Percentiles rank a stretch among this genome's conserved stretches.
phyloP scores from a whole-genome alignment of 1,140 invertebrate genomes.

The Bradysia coprophila region DNA sequence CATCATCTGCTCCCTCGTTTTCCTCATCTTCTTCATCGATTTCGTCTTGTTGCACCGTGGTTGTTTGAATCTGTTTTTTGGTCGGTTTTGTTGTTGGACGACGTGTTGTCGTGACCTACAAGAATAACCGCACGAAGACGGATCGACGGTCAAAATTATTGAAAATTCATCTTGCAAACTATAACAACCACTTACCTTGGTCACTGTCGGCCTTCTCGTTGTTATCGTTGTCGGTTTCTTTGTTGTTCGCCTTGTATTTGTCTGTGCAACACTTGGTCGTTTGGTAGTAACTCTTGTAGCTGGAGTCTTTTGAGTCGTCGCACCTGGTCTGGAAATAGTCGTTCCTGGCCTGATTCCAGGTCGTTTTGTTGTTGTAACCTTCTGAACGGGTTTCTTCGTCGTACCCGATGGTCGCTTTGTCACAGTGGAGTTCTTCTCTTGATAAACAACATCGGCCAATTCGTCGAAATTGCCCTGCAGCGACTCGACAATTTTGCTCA shows the following conservation, averaged over 20 bases:
- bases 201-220: background rate
- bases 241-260: slow-evolving; percentile 19
- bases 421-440: slow-evolving; percentile 18
- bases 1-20: slow-evolving; percentile 31
- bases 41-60: slow-evolving; percentile 14
- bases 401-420: slow-evolving; percentile 20
- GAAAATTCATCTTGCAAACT: too few species aligned
- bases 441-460: slow-evolving; percentile 46
- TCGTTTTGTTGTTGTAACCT: slow-evolving; percentile 10
- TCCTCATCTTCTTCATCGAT: slow-evolving; percentile 26
- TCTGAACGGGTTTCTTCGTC: slow-evolving; percentile 24
- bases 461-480: slow-evolving; percentile 63
- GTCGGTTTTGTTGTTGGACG: slow-evolving; percentile 9
- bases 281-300: slow-evolving; percentile 5
- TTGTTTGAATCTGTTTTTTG: slow-evolving; percentile 4
- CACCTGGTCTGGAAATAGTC: background rate
- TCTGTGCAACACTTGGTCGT: slow-evolving; percentile 9
- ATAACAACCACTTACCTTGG: too few species aligned
- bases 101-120: slow-evolving; percentile 4
- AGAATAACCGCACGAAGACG: too few species aligned
- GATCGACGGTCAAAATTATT: background rate
- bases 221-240: slow-evolving; percentile 10
- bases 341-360: background rate
- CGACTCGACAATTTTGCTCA: slow-evolving; percentile 63
- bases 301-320: slow-evolving; percentile 9